Conservation (phyloP, 1,140 invertebrate genomes). For the Drosophila mojavensis region DNA sequence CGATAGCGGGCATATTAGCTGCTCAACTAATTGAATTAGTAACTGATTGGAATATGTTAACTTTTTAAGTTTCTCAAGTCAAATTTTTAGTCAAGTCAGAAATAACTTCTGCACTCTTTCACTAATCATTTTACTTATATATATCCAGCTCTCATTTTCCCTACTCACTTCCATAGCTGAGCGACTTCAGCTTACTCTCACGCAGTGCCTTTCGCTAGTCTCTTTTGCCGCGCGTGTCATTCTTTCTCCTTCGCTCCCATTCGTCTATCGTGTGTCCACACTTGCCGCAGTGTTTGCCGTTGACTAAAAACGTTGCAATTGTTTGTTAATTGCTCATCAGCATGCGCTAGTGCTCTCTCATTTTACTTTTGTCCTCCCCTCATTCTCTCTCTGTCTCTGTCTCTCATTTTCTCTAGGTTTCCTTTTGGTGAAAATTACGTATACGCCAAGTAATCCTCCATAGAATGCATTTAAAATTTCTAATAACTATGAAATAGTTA, state of each 20-base stretch:
- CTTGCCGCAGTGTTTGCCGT: constrained; percentile 54
- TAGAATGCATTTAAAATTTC: constrained; percentile 77
- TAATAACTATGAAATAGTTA: constrained; percentile 71
- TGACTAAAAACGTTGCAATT: constrained; percentile 68
- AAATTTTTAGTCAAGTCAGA: too few species aligned
- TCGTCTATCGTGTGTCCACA: constrained; percentile 22
- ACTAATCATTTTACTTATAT: background rate
- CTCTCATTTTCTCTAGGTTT: background rate
- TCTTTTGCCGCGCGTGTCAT: constrained; percentile 6
- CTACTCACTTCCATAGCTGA: background rate
- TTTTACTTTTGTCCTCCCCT: background rate
- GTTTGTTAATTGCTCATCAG: constrained; percentile 81
- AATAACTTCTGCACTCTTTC: too few species aligned
- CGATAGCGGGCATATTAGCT: constrained; percentile 11
- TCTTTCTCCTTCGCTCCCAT: constrained; percentile 15
- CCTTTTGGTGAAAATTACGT: constrained; percentile 56
- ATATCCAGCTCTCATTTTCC: too few species aligned
- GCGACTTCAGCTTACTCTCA: background rate
- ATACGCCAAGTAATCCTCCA: constrained; percentile 71
- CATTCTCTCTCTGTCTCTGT: background rate
- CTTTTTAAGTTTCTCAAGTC: too few species aligned
- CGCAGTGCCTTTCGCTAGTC: background rate
- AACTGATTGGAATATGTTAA: too few species aligned
- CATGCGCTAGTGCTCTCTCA: constrained; percentile 23
- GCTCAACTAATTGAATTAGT: too few species aligned